Evolutionary conservation across 2,797 vertebrate genomes (phyloP).

Genomic region (Aulostomus chinensis): DNA sequence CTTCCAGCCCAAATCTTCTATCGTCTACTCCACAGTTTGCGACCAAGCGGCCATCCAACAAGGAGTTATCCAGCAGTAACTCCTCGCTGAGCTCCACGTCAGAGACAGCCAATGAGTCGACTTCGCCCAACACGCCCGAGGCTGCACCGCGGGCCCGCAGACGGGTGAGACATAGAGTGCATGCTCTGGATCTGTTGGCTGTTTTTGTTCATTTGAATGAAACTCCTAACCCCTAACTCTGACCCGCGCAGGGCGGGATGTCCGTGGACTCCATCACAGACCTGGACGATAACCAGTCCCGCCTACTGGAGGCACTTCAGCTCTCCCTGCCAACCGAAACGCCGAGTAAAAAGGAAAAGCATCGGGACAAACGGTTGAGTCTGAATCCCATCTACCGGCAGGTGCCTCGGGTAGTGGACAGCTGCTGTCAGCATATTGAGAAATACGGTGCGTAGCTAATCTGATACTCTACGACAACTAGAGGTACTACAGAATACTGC

Average conservation of each 20-base stretch:
- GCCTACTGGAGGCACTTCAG: constrained; percentile 93
- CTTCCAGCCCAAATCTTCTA: no score
- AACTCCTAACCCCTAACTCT: neutral
- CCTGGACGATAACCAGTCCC: constrained; percentile 94
- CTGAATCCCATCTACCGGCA: constrained; percentile 95
- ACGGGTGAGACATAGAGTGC: constrained; percentile 81
- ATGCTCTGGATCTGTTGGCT: neutral
- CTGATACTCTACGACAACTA: neutral
- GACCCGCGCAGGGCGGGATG: constrained; percentile 87
- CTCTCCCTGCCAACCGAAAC: constrained; percentile 91
- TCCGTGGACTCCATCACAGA: constrained; percentile 97
- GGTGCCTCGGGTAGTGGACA: constrained; percentile 93
- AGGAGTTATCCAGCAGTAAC: constrained; percentile 96
- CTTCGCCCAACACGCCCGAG: constrained; percentile 91
- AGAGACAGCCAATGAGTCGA: constrained; percentile 92
- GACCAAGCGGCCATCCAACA: constrained; percentile 86
- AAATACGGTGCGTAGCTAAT: constrained; percentile 86
- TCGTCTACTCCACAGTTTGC: constrained; percentile 78
- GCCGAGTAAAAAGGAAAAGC: constrained; percentile 93
- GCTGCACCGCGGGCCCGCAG: constrained; percentile 86
- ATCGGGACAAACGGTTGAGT: constrained; percentile 92
- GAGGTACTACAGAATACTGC: no score
- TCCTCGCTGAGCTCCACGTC: constrained; percentile 96
- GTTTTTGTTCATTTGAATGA: neutral
- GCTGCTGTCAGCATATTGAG: constrained; percentile 94